Percentiles rank a stretch among this genome's conserved stretches.
Evolutionary conservation across 64 coral and sea anemone species (phyloP).

Genomic region (Exaiptasia diaphana): DNA sequence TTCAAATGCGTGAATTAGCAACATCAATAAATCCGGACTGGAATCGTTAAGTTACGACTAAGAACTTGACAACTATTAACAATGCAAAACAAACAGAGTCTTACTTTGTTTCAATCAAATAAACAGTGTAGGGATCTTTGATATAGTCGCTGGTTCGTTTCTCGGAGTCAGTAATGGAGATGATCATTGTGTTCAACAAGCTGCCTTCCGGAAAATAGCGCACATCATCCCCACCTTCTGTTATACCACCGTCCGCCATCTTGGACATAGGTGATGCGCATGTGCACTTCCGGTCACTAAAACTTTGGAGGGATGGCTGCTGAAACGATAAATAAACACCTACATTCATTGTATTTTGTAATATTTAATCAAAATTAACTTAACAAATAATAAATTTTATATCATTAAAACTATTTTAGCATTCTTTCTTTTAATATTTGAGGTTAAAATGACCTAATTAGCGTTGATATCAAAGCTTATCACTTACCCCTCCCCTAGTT

Average conservation of each 20-base stretch:
- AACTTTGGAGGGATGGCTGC: neutral
- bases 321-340: neutral
- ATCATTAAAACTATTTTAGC: neutral
- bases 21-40: no score
- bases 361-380: no score
- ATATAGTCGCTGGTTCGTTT: conserved; percentile 78
- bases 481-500: neutral
- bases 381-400: neutral
- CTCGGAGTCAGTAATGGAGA: conserved; percentile 89
- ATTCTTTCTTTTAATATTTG: no score
- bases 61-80: no score
- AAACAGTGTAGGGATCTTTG: conserved; percentile 94
- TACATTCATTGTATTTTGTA: neutral
- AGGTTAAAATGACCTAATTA: no score
- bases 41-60: no score
- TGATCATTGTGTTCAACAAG: conserved; percentile 86
- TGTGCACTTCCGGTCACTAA: conserved; percentile 15
- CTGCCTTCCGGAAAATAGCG: conserved; percentile 92
- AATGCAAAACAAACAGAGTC: no score
- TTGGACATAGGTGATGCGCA: conserved; percentile 47
- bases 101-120: conserved; percentile 95
- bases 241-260: conserved; percentile 64
- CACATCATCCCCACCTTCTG: conserved; percentile 20
- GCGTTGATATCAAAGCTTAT: neutral
- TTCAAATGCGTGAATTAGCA: no score